Evolutionary conservation across 2,888 invertebrate genomes (phyloP).

Genomic region (Adineta ricciae): DNA sequence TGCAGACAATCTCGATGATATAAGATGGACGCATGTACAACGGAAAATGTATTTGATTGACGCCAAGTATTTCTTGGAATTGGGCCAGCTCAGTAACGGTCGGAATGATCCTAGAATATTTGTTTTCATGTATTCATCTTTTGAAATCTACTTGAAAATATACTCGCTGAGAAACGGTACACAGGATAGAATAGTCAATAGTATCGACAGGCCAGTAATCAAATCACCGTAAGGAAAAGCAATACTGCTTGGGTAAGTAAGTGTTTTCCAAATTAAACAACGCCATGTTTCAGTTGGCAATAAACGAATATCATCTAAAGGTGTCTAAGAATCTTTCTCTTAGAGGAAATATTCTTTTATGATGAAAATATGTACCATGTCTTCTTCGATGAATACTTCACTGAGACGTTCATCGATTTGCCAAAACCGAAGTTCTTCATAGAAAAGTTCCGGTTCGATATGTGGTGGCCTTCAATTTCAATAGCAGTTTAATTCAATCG

Average conservation of each 20-base stretch:
- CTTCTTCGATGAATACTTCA: not conserved
- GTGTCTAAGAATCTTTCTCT: not conserved
- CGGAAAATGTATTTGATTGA: not conserved
- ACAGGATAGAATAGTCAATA: not conserved
- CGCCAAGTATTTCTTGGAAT: not conserved
- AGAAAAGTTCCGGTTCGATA: conserved; percentile 1
- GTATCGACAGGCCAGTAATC: not conserved
- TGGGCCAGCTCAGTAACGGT: not conserved
- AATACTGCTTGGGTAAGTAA: not conserved
- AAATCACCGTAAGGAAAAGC: not conserved
- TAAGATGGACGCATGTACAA: not conserved
- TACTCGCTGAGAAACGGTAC: not conserved
- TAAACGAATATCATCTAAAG: not conserved
- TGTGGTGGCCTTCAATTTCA: not conserved
- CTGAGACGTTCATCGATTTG: not conserved
- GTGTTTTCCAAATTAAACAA: not conserved
- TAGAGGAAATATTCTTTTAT: not conserved
- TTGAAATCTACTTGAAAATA: not conserved
- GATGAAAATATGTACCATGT: not conserved
- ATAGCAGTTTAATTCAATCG: too few species aligned
- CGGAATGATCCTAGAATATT: not conserved
- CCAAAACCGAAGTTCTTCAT: conserved; percentile 1
- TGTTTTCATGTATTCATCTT: too few species aligned
- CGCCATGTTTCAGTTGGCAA: not conserved
- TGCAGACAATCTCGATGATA: not conserved